Percentiles rank a stretch among this genome's conserved stretches.
Evolutionary conservation across 2,797 vertebrate genomes (phyloP).

Genomic region (Hyperoplus immaculatus): DNA sequence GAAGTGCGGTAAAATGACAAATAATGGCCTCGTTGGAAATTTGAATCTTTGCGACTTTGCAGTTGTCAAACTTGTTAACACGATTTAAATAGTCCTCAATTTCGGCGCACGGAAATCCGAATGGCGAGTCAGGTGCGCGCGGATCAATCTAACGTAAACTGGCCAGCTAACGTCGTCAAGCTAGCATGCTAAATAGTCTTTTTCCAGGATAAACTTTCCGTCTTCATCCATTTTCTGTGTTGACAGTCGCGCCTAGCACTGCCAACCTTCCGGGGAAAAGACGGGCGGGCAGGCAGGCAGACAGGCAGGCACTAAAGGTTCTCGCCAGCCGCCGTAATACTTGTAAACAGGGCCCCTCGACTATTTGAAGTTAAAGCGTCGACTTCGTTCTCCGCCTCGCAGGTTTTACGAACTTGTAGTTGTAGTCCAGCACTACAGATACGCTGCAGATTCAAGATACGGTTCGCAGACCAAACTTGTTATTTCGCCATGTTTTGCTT

Average conservation of each 20-base stretch:
- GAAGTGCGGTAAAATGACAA: not conserved
- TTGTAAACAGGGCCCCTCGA: slow-evolving; percentile 49
- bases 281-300: slow-evolving; percentile 34
- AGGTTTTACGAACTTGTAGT: slow-evolving; percentile 17
- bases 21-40: not conserved
- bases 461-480: slow-evolving; percentile 68
- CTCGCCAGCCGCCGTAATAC: slow-evolving; percentile 55
- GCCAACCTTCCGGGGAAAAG: slow-evolving; percentile 76
- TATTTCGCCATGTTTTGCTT: slow-evolving; percentile 84
- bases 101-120: slow-evolving; percentile 15
- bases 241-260: slow-evolving; percentile 81
- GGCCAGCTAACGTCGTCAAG: not conserved
- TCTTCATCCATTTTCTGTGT: slow-evolving; percentile 75
- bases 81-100: slow-evolving; percentile 50
- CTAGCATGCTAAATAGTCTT: slow-evolving; percentile 36
- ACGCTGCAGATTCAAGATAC: slow-evolving; percentile 51
- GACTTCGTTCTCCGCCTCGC: slow-evolving; percentile 43
- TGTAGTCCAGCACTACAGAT: slow-evolving; percentile 38
- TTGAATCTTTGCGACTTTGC: not conserved
- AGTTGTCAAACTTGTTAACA: slow-evolving; percentile 72
- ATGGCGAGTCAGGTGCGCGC: slow-evolving; percentile 69
- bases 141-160: slow-evolving; percentile 45
- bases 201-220: slow-evolving; percentile 74
- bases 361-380: slow-evolving; percentile 47
- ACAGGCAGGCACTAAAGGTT: slow-evolving; percentile 39